A percentile compares a stretch with the other conserved stretches of the same genome.
phyloP scores from a whole-genome alignment of 1,140 invertebrate species.

The Heliconius hewitsoni region DNA sequence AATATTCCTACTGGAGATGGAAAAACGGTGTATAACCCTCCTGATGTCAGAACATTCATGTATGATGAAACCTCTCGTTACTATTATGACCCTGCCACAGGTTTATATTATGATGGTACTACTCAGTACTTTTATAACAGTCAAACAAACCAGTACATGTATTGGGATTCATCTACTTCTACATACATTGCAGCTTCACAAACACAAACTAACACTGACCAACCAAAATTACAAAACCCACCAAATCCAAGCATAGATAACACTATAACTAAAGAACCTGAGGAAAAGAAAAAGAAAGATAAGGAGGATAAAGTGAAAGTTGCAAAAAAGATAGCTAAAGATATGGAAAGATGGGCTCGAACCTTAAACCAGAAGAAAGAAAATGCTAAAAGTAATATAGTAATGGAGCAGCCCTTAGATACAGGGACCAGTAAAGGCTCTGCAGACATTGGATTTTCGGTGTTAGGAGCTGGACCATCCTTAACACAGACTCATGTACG shows the following conservation, averaged over 20 bases:
- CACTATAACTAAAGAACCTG: slow-evolving; percentile 62
- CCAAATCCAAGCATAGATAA: slow-evolving; percentile 54
- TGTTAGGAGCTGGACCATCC: slow-evolving; percentile 86
- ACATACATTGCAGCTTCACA: slow-evolving; percentile 90
- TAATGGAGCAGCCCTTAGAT: slow-evolving; percentile 79
- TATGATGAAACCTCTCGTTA: slow-evolving; percentile 98
- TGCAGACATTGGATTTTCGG: slow-evolving; percentile 95
- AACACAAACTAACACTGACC: slow-evolving; percentile 73
- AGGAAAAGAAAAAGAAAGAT: slow-evolving; percentile 82
- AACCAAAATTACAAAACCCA: slow-evolving; percentile 58
- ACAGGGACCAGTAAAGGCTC: slow-evolving; percentile 83
- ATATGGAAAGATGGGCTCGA: slow-evolving; percentile 98
- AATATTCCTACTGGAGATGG: slow-evolving; percentile 78
- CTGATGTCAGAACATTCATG: slow-evolving; percentile 95
- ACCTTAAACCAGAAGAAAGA: slow-evolving; percentile 98
- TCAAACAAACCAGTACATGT: slow-evolving; percentile 94
- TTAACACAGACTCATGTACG: slow-evolving; percentile 60
- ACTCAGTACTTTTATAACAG: slow-evolving; percentile 97
- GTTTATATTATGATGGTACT: slow-evolving; percentile 97
- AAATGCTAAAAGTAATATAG: slow-evolving; percentile 85
- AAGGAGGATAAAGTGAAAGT: slow-evolving; percentile 97
- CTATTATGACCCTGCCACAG: slow-evolving; percentile 96
- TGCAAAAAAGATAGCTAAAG: slow-evolving; percentile 98
- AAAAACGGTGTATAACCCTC: slow-evolving; percentile 80
- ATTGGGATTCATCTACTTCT: slow-evolving; percentile 93